A percentile compares a stretch with the other conserved stretches of the same genome.
phyloP scores from a whole-genome alignment of 2,113 vertebrate genomes.

The Speoplatyrhinus poulsoni region DNA sequence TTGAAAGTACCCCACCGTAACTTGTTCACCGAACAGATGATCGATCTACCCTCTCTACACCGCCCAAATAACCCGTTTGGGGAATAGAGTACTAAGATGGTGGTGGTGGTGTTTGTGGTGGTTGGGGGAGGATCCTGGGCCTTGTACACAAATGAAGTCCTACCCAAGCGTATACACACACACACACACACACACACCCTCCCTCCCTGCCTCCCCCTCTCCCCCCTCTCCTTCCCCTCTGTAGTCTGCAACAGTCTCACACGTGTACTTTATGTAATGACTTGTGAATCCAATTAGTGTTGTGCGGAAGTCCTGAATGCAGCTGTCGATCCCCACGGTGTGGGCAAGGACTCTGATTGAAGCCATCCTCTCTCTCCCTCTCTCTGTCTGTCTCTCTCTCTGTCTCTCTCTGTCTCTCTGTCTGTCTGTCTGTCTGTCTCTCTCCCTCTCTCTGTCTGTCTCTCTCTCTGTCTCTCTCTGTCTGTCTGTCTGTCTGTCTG shows the following conservation, averaged over 20 bases:
- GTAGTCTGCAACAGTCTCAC: slow-evolving; percentile 59
- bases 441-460: no score
- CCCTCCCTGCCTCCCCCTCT: slow-evolving; percentile 11
- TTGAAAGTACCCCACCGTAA: slow-evolving; percentile 27
- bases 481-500: background rate
- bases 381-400: background rate
- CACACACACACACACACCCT: background rate
- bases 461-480: slow-evolving; percentile 5
- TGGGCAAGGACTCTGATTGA: slow-evolving; percentile 39
- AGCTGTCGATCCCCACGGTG: slow-evolving; percentile 61
- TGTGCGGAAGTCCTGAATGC: slow-evolving; percentile 67
- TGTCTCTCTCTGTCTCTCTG: background rate
- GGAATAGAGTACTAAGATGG: no score
- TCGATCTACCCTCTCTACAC: slow-evolving; percentile 36
- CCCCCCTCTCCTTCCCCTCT: slow-evolving; percentile 42
- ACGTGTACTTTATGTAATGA: slow-evolving; percentile 76
- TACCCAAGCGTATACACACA: no score
- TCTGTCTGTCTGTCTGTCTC: no score
- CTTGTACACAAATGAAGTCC: no score
- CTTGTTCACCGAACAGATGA: slow-evolving; percentile 49
- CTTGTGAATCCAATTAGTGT: slow-evolving; percentile 76
- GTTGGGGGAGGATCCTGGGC: no score
- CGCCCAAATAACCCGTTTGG: background rate
- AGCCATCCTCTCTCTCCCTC: slow-evolving; percentile 22
- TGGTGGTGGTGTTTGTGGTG: no score